Evolutionary conservation across 2,797 vertebrate genomes (phyloP), one percentile per base, ranked within the genome.

Genomic region (Crenichthys baileyi): DNA sequence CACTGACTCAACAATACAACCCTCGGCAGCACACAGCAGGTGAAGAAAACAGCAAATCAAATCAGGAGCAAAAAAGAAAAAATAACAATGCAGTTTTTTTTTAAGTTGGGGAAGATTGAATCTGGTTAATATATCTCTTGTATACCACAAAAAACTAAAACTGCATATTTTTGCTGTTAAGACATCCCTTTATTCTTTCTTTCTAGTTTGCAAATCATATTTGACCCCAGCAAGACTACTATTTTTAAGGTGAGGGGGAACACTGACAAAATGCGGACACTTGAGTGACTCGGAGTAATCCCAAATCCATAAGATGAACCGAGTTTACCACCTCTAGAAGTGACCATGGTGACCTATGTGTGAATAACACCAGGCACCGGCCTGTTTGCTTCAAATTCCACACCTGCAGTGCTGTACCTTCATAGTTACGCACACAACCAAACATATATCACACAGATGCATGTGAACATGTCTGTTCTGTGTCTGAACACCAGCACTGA

Each of bases 381-480:
- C 1, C 5, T 6, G 24, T 73, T 61, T 41, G 22, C 56, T n/a
- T 58, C 76, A 26, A 41, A 48, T 68, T 77, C 70, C 76, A 79
- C 75, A 77, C 80, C 67, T 75, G 73, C 72, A 26, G 46, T 44
- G 11, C 58, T 55, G n/a, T 15, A 22, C 36, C 46, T 58, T 76
- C 60, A 71, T 41, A 44, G 55, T 63, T 39, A 44, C 72, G 46
- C 56, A 22, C 39, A 76, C 55, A 8, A 9, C 15, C 51, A 80
- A 2, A 79, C 22, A 79, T 44, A 55, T 74, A 81, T 58, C 70
- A 65, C 72, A 82, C 72, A 20, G 63, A 12, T n/a, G 75, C 60
- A 55, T 58, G 70, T 36, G 29, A 83, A 83, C 78, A 80, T 67
- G 58, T 71, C 75, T 71, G 24, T 44, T 16, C 74, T 36, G 74